phyloP scores from a whole-genome alignment of 2,888 invertebrate genomes.

The Thyatira batis region DNA sequence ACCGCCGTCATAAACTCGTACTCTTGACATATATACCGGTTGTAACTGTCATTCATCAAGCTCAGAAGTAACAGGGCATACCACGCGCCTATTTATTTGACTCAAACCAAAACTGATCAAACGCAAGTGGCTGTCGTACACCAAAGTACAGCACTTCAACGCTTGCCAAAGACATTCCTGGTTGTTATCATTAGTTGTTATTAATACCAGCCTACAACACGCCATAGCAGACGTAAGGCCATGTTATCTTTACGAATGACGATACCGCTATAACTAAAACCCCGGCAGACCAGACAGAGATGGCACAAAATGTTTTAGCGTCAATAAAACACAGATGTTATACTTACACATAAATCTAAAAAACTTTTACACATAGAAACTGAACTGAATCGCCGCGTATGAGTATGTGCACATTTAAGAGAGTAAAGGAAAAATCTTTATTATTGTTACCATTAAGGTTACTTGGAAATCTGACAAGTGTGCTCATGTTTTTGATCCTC shows the following conservation, averaged over 20 bases:
- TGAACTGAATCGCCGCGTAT: constrained; percentile 15
- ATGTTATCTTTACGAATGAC: not conserved
- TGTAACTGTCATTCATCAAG: not conserved
- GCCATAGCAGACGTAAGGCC: not conserved
- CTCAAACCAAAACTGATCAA: not conserved
- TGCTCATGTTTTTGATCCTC: constrained; percentile 25
- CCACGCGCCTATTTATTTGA: not conserved
- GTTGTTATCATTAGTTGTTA: not conserved
- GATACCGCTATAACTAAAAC: not conserved
- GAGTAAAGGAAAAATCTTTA: not conserved
- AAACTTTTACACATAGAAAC: constrained; percentile 23
- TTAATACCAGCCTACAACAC: not conserved
- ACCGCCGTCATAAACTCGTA: not conserved
- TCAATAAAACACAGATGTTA: constrained; percentile 37
- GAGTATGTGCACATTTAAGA: not conserved
- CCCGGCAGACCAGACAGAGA: not conserved
- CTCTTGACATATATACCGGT: not conserved
- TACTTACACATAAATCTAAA: constrained; percentile 32
- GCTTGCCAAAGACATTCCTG: not conserved
- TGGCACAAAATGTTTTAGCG: constrained; percentile 8
- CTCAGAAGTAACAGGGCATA: not conserved
- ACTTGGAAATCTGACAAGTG: constrained; percentile 34
- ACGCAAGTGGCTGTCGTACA: not conserved
- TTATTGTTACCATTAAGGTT: constrained; percentile 20
- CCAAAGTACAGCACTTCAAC: not conserved